These are phyloP conservation scores for Macroglossus sobrinus DNA, from an alignment of 2,113 vertebrate species.

Conservation along the genomic window DNA sequence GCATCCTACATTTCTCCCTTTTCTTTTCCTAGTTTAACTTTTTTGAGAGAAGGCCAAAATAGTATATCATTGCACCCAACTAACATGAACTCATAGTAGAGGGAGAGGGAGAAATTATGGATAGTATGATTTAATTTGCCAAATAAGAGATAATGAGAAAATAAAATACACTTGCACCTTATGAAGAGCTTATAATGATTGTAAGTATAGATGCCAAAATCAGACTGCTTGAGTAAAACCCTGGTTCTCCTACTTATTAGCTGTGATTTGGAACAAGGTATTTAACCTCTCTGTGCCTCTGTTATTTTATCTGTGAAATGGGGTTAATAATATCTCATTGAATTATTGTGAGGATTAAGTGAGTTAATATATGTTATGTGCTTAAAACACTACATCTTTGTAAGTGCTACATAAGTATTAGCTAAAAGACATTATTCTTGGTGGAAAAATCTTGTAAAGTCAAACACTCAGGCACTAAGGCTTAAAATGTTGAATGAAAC, in stretches of 20 bases:
- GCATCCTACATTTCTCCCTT: rapidly evolving
- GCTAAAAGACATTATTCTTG: background rate
- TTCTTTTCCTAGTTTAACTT: background rate
- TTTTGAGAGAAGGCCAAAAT: background rate
- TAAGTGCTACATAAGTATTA: background rate
- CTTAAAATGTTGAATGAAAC: background rate
- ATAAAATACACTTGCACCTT: background rate
- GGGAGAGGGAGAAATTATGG: background rate
- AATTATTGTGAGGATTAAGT: background rate
- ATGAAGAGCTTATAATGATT: background rate
- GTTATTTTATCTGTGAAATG: background rate
- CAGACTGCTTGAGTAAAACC: background rate
- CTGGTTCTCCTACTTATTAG: background rate
- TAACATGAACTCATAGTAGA: background rate
- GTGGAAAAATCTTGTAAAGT: background rate
- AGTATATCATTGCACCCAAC: background rate
- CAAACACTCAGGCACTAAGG: background rate
- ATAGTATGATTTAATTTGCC: background rate
- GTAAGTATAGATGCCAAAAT: background rate
- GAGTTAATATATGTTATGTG: background rate
- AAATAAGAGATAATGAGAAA: background rate
- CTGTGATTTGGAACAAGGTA: background rate
- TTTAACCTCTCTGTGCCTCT: background rate
- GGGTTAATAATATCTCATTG: background rate
- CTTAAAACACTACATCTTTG: background rate